A percentile compares a stretch with the other conserved stretches of the same genome.
Conservation (phyloP, 2,888 invertebrate species). For the Pemphredon lugubris region DNA sequence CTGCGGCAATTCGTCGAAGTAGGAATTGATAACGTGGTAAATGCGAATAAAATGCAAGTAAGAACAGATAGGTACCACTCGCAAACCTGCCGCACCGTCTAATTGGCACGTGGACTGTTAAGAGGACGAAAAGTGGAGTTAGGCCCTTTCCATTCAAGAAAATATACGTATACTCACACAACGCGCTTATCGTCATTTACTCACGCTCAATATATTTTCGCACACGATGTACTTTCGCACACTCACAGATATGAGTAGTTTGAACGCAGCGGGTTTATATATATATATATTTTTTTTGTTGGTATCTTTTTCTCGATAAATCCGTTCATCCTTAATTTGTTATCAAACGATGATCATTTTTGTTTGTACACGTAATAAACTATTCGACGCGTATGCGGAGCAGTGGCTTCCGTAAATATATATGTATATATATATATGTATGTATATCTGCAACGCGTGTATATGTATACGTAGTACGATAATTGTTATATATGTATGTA, state of each 20-base stretch:
- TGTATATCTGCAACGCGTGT: constrained; percentile 37
- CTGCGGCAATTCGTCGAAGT: not conserved
- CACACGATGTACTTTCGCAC: constrained; percentile 8
- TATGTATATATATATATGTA: constrained; percentile 35
- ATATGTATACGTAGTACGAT: constrained; percentile 33
- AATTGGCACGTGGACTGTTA: constrained; percentile 20
- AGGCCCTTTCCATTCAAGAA: constrained; percentile 44
- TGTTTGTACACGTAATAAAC: constrained; percentile 53
- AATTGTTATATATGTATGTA: constrained; percentile 29
- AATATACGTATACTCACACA: constrained; percentile 19
- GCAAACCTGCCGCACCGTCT: not conserved
- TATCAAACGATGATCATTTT: constrained; percentile 34
- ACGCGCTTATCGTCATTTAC: not conserved
- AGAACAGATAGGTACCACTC: too few relatives aligned
- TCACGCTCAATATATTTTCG: constrained; percentile 3
- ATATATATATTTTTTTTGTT: constrained; percentile 2
- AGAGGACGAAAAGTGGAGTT: constrained; percentile 44
- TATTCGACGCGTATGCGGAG: constrained; percentile 44
- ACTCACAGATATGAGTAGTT: constrained; percentile 32
- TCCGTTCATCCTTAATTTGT: not conserved
- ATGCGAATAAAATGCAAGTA: too few relatives aligned
- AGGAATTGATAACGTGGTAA: not conserved
- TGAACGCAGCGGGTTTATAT: constrained; percentile 7
- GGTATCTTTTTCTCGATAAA: not conserved
- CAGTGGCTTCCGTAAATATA: constrained; percentile 51